A percentile compares a stretch with the other conserved stretches of the same genome.
Evolutionary conservation across 2,797 vertebrate genomes (phyloP).

Genomic region (Limosa lapponica): DNA sequence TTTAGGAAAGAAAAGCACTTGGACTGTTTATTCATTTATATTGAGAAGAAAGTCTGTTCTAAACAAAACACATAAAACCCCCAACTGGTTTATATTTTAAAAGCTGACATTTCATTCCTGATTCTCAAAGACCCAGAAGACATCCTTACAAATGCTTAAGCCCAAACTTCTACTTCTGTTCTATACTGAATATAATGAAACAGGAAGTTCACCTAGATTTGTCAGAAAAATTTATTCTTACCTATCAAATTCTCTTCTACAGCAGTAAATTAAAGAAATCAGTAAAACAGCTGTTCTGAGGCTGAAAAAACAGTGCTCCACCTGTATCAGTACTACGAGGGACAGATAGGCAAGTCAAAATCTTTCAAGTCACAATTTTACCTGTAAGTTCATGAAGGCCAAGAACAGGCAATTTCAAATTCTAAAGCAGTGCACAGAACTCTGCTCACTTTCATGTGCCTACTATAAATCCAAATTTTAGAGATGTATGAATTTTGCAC

Average conservation of each 20-base stretch:
- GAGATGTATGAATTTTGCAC: background rate
- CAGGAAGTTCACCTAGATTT: background rate
- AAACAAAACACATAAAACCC: background rate
- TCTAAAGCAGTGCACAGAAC: background rate
- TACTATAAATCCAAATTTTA: background rate
- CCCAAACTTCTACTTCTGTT: background rate
- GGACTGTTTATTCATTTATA: background rate
- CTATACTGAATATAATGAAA: background rate
- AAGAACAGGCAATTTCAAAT: background rate
- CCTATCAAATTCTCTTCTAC: background rate
- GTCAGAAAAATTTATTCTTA: background rate
- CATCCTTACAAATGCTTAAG: background rate
- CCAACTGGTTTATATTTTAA: background rate
- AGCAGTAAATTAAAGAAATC: background rate
- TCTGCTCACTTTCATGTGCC: background rate
- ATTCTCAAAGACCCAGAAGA: background rate
- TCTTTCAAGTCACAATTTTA: background rate
- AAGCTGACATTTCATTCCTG: background rate
- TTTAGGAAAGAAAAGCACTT: background rate
- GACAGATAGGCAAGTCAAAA: rapidly evolving
- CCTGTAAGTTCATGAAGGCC: background rate
- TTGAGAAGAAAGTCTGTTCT: background rate
- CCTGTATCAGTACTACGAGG: background rate
- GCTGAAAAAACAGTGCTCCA: background rate
- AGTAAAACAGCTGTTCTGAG: background rate